A percentile compares a stretch with the other conserved stretches of the same genome.
Conservation (phyloP, 2,888 invertebrate genomes). For the Tricholauxania praeusta region DNA sequence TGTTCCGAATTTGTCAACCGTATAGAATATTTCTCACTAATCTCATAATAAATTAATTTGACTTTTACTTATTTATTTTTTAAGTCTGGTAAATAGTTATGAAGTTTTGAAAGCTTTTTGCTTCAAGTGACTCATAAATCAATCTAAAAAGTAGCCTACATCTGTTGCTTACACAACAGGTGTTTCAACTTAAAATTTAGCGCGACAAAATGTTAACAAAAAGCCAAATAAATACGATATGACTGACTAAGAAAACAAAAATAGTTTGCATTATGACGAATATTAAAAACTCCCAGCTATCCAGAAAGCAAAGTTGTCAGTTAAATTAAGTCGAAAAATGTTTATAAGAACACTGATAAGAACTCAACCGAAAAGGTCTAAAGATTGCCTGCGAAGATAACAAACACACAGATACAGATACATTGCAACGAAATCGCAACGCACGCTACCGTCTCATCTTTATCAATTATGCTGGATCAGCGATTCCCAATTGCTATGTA, state of each 20-base stretch:
- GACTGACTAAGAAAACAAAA: background rate
- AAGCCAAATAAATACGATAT: background rate
- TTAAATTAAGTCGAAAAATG: conserved; percentile 10
- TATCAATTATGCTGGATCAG: background rate
- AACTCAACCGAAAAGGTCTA: conserved; percentile 47
- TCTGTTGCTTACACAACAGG: too few species aligned
- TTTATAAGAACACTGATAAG: conserved; percentile 49
- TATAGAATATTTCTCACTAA: too few species aligned
- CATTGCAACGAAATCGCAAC: background rate
- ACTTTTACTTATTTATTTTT: too few species aligned
- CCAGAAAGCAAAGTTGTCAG: background rate
- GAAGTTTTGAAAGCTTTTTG: too few species aligned
- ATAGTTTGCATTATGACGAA: background rate
- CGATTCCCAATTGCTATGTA: too few species aligned
- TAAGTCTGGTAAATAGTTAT: too few species aligned
- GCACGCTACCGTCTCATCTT: background rate
- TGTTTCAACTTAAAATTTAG: too few species aligned
- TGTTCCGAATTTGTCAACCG: too few species aligned
- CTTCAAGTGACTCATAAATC: too few species aligned
- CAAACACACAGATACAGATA: conserved; percentile 1
- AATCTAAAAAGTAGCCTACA: too few species aligned
- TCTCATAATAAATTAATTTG: too few species aligned
- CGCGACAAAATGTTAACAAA: conserved; percentile 24
- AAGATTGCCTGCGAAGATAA: conserved; percentile 50
- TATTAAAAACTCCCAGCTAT: conserved; percentile 7